These are phyloP conservation scores for Propithecus deckenii DNA, from an alignment of 2,797 vertebrate genomes.

Conservation along the genomic window DNA sequence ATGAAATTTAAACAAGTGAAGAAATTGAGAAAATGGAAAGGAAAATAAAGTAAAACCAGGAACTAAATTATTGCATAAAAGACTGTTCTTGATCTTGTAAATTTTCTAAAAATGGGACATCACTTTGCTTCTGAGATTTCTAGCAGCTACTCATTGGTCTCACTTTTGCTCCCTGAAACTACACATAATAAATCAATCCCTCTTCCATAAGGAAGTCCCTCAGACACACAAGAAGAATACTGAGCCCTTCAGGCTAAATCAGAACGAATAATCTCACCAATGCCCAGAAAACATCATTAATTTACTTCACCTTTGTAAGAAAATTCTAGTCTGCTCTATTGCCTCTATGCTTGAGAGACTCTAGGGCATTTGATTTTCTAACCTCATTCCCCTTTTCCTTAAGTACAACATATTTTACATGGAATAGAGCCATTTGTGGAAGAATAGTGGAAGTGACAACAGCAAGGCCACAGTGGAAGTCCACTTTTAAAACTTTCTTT, in stretches of 20 bases:
- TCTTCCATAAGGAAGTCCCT: constrained; percentile 18
- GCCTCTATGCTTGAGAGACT: constrained; percentile 12
- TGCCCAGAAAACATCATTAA: constrained; percentile 53
- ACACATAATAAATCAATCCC: constrained; percentile 43
- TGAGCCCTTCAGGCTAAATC: constrained; percentile 34
- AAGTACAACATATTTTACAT: constrained; percentile 4
- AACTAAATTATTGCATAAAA: constrained; percentile 17
- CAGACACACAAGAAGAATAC: background rate
- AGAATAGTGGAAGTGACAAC: background rate
- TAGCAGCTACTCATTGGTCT: background rate
- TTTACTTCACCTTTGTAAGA: constrained; percentile 58
- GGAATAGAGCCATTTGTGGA: background rate
- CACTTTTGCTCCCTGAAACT: constrained; percentile 40
- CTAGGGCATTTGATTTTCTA: constrained; percentile 8
- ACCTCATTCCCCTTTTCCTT: constrained; percentile 18
- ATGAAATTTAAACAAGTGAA: constrained; percentile 15
- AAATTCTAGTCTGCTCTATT: constrained; percentile 23
- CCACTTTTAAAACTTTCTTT: background rate
- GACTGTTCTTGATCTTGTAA: background rate
- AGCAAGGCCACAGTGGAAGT: background rate
- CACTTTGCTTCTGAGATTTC: constrained; percentile 42
- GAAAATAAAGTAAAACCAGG: constrained; percentile 3
- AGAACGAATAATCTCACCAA: constrained; percentile 42
- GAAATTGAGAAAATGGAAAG: constrained; percentile 23
- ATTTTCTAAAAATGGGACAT: constrained; percentile 45